These are phyloP conservation scores for Philaethria dido DNA, from an alignment of 2,888 invertebrate species.

Conservation along the genomic window DNA sequence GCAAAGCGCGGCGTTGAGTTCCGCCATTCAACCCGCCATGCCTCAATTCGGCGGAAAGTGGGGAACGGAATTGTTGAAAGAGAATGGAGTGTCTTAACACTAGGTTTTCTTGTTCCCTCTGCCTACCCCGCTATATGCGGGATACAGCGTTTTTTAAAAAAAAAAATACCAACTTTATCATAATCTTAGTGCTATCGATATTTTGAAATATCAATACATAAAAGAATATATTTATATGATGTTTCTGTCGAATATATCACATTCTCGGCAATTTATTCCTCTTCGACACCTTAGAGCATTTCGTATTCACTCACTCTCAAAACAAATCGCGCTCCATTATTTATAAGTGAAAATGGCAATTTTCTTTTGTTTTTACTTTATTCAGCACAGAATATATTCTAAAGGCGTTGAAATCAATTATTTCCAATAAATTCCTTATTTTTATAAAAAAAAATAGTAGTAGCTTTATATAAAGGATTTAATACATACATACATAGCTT, in stretches of 20 bases:
- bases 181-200: background rate
- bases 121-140: too few species aligned
- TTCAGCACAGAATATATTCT: conserved; percentile 6
- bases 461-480: too few species aligned
- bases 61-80: too few species aligned
- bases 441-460: background rate
- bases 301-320: conserved; percentile 27
- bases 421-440: conserved; percentile 5
- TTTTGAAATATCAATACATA: background rate
- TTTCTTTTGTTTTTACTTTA: conserved; percentile 18
- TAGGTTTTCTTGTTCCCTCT: too few species aligned
- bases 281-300: conserved; percentile 20
- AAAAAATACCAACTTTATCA: too few species aligned
- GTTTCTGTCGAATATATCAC: conserved; percentile 10
- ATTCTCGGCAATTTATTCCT: conserved; percentile 12
- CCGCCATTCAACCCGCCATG: too few species aligned
- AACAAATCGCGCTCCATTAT: conserved; percentile 31
- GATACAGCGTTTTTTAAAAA: too few species aligned
- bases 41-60: too few species aligned
- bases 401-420: conserved; percentile 3
- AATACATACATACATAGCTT: too few species aligned
- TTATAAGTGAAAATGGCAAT: conserved; percentile 33
- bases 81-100: too few species aligned
- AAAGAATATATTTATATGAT: conserved; percentile 1
- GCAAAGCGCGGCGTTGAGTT: too few species aligned